phyloP scores from a whole-genome alignment of 2,113 vertebrate genomes.

The Xerus inauris region DNA sequence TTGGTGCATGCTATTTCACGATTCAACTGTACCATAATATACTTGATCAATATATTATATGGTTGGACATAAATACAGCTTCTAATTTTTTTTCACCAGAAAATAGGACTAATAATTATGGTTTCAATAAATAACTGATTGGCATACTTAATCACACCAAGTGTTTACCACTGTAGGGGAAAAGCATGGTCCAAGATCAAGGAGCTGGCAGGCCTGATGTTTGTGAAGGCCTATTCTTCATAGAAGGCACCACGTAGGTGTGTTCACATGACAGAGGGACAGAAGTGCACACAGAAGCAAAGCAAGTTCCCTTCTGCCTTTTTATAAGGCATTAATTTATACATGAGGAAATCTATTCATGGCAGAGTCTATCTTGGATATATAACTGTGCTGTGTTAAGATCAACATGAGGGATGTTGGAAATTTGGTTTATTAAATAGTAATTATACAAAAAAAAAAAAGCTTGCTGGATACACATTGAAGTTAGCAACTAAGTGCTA shows the following conservation, averaged over 20 bases:
- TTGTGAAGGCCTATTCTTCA: neutral
- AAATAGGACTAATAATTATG: constrained; percentile 13
- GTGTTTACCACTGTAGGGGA: neutral
- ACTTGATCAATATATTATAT: neutral
- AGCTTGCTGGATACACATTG: neutral
- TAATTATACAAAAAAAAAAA: neutral
- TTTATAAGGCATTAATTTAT: neutral
- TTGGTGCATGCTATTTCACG: neutral
- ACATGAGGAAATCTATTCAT: neutral
- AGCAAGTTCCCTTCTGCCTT: neutral
- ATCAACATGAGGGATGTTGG: neutral
- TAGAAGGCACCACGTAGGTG: neutral
- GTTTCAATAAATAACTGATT: neutral
- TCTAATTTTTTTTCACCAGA: constrained; percentile 3
- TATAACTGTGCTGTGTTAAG: neutral
- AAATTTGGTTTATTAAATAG: neutral
- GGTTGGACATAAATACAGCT: neutral
- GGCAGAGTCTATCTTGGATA: neutral
- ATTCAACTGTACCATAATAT: neutral
- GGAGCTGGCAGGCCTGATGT: neutral
- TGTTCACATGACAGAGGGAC: neutral
- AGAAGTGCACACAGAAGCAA: neutral
- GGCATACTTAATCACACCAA: neutral
- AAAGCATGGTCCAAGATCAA: neutral
- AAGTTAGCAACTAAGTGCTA: neutral